Evolutionary conservation across 2,113 vertebrate genomes (phyloP), one percentile per base, ranked within the genome.

Genomic region (Alethe castanea): DNA sequence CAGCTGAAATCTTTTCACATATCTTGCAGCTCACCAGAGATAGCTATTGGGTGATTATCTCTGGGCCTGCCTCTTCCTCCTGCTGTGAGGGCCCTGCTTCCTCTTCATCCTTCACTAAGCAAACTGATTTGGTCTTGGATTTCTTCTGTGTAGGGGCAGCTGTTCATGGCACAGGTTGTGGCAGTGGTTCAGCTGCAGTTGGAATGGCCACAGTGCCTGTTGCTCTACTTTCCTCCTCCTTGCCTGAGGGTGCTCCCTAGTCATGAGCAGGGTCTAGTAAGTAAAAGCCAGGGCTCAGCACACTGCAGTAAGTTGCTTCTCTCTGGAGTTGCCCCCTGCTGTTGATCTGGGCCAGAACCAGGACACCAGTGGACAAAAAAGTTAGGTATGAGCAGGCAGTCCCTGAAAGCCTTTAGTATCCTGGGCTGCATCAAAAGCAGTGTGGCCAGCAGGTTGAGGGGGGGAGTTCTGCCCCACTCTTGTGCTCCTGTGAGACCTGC

Each of bases 1-100:
- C 9, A 0, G 19, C 60, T 40, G 42, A 56, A 48, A 74, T 74
- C 2, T n/a, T 40, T 56, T 24, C 10, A 1, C 2, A 1, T 23
- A 23, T 28, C 69, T 73, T 14, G 1, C n/a, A 73, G 40, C n/a
- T 73, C 33, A 40, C 6, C 6, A 29, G 14, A 19, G 19, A 28
- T n/a, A 23, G 23, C 19, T 40, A 6, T 3, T 20, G 6, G 12
- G 25, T 36, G 31, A 36, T 59, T 26, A 26, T 67, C 26, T 76
- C 36, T 50, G 36, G 13, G 22, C 36, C 36, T 77, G 9, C 47
- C n/a, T 60, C 36, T 26, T 59, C 25, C 20, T 86, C 11, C 53
- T 36, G 15, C 19, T 66, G 8, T 40, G 42, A 66, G 61, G 13
- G 13, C 15, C 17, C 61, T 76, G 33, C 53, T 67, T 67, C 18